Percentiles rank a stretch among this genome's conserved stretches.
Conservation (phyloP, 1,140 invertebrate species). For the Amphibalanus amphitrite region DNA sequence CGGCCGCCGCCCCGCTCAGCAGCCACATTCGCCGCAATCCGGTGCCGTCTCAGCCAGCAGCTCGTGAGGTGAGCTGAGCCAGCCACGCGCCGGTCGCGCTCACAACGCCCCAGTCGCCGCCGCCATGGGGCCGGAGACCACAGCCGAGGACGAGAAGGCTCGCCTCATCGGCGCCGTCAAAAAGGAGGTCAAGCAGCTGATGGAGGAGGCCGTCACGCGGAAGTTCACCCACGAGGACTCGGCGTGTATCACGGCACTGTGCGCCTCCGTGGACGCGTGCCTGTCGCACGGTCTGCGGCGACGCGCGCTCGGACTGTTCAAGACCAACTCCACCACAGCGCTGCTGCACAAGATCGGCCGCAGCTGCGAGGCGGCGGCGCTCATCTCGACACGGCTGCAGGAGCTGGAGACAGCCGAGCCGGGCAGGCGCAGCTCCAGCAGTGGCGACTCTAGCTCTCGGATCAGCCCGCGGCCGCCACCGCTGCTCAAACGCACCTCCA, state of each 20-base stretch:
- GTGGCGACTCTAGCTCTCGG: conserved; percentile 40
- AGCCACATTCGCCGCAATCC: neutral
- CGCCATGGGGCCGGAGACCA: conserved; percentile 97
- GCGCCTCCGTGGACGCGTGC: conserved; percentile 73
- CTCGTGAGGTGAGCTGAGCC: too few species aligned
- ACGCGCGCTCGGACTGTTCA: conserved; percentile 60
- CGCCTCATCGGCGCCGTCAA: conserved; percentile 95
- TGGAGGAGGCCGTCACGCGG: conserved; percentile 83
- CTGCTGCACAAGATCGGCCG: conserved; percentile 80
- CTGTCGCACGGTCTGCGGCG: conserved; percentile 65
- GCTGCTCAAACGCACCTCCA: conserved; percentile 35
- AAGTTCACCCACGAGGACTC: conserved; percentile 86
- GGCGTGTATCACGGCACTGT: conserved; percentile 66
- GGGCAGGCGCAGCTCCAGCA: conserved; percentile 49
- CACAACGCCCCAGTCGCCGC: conserved; percentile 23
- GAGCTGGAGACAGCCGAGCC: conserved; percentile 42
- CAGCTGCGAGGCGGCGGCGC: conserved; percentile 45
- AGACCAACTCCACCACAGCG: conserved; percentile 73
- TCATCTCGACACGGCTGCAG: conserved; percentile 52
- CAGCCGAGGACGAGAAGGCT: conserved; percentile 82
- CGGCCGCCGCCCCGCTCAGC: too few species aligned
- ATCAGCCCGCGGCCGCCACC: conserved; percentile 9
- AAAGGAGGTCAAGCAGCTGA: conserved; percentile 62
- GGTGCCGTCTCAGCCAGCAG: neutral
- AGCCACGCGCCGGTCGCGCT: neutral